Percentiles rank a stretch among this genome's conserved stretches.
Conservation (phyloP, 2,113 vertebrate species). For the Microtus montanus region DNA sequence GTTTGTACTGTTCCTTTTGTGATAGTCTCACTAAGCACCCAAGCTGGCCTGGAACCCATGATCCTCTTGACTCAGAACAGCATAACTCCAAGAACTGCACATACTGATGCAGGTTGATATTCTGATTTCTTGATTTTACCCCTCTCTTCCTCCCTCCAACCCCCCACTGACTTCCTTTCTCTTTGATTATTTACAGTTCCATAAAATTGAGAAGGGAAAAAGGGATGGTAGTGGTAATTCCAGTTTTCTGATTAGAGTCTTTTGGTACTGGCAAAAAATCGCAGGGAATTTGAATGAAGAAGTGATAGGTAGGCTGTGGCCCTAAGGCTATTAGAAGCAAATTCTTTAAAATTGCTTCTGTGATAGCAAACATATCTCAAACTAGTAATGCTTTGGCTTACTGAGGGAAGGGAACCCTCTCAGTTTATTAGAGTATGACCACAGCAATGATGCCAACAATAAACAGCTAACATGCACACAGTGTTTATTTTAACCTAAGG, state of each 20-base stretch:
- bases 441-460: not conserved
- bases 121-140: not conserved
- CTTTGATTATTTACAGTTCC: not conserved
- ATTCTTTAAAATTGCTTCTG: constrained; percentile 20
- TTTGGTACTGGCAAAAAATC: not conserved
- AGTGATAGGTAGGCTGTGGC: not conserved
- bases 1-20: not conserved
- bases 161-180: not conserved
- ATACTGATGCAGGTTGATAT: not conserved
- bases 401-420: not conserved
- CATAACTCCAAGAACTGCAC: not conserved
- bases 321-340: not conserved
- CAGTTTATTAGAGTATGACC: not conserved
- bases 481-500: not conserved
- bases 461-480: not conserved
- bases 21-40: not conserved
- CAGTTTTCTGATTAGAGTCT: not conserved
- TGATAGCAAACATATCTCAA: not conserved
- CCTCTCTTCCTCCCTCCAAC: not conserved
- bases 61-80: not conserved
- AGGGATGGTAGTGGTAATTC: not conserved
- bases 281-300: not conserved
- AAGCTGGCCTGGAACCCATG: not conserved
- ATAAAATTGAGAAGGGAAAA: not conserved
- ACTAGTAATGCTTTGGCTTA: not conserved